phyloP scores from a whole-genome alignment of 2,888 invertebrate species.

The Belgica antarctica region DNA sequence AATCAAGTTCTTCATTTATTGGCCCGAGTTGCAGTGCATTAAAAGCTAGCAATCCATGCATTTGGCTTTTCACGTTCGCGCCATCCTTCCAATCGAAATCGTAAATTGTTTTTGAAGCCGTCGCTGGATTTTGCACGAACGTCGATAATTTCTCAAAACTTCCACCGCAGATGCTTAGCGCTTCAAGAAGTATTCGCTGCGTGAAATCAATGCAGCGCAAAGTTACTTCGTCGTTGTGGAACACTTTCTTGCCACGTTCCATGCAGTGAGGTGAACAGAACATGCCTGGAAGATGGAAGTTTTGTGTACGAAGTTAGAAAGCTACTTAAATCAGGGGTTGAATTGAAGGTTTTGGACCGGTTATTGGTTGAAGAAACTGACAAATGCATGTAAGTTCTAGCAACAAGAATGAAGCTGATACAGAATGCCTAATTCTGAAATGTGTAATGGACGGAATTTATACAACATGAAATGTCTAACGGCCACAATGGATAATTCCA shows the following conservation, averaged over 20 bases:
- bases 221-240: background rate
- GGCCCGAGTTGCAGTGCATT: background rate
- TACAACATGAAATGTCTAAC: too few relatives aligned
- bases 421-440: too few relatives aligned
- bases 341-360: background rate
- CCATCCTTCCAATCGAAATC: constrained; percentile 16
- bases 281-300: background rate
- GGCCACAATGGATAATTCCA: too few relatives aligned
- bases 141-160: background rate
- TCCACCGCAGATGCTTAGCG: background rate
- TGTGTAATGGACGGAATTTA: too few relatives aligned
- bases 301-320: background rate
- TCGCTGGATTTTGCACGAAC: background rate
- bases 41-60: background rate
- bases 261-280: background rate
- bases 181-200: constrained; percentile 5
- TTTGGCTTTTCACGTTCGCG: background rate
- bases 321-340: background rate
- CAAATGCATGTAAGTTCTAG: too few relatives aligned
- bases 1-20: constrained; percentile 1
- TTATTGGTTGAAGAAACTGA: too few relatives aligned
- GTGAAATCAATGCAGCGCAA: constrained; percentile 10
- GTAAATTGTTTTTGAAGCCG: background rate
- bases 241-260: background rate
- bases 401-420: too few relatives aligned